Conservation (phyloP, 2,113 vertebrate genomes). For the Rhodinocichla rosea region DNA sequence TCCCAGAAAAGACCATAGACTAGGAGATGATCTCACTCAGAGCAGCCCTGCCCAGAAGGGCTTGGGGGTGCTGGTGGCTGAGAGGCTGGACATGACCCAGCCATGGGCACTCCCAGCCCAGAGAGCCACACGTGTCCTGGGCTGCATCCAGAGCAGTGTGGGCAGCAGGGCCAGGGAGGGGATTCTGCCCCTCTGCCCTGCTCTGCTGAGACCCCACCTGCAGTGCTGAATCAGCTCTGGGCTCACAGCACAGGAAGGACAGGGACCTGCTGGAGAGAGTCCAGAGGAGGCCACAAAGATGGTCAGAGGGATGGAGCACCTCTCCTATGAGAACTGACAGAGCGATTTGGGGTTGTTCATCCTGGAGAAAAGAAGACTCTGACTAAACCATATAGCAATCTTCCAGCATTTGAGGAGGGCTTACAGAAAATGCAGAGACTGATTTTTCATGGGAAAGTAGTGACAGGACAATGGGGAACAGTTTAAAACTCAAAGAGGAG, state of each 20-base stretch:
- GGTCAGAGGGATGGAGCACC: accelerated
- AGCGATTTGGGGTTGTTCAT: accelerated
- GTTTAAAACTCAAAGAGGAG: not conserved
- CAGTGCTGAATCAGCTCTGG: not conserved
- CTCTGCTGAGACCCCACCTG: not conserved
- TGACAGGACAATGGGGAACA: not conserved
- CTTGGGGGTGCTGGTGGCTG: accelerated
- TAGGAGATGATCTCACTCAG: not conserved
- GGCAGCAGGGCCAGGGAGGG: not conserved
- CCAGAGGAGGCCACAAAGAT: accelerated
- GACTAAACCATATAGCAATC: too few relatives aligned
- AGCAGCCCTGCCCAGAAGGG: not conserved
- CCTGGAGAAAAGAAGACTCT: not conserved
- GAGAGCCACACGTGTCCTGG: not conserved
- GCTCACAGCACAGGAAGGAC: not conserved
- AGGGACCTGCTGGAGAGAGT: accelerated
- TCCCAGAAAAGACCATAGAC: not conserved
- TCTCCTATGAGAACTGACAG: accelerated
- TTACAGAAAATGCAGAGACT: not conserved
- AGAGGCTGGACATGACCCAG: not conserved
- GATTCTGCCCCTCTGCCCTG: not conserved
- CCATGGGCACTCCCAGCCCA: not conserved
- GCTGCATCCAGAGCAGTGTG: not conserved
- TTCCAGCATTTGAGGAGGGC: not conserved
- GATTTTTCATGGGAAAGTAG: not conserved